Conservation (phyloP, 2,113 vertebrate species). For the Poecilia latipinna region DNA sequence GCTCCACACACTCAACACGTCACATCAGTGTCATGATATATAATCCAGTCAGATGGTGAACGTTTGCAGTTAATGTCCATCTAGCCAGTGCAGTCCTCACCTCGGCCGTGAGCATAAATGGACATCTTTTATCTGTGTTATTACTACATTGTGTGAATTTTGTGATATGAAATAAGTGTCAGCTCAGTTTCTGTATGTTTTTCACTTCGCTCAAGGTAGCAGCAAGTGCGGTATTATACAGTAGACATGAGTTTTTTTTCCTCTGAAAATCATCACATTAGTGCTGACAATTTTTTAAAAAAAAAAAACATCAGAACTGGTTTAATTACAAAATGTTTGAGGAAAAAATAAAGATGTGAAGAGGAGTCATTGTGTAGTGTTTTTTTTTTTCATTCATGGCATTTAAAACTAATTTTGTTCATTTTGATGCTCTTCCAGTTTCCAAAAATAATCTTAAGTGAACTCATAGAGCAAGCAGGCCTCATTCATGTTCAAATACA, state of each 20-base stretch:
- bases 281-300: constrained; percentile 62
- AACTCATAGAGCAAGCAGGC: too few relatives aligned
- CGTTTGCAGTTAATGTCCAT: constrained; percentile 58
- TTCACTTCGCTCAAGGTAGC: constrained; percentile 74
- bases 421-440: too few relatives aligned
- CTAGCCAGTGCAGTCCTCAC: constrained; percentile 71
- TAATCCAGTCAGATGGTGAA: constrained; percentile 62
- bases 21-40: constrained; percentile 57
- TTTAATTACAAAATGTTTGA: constrained; percentile 70
- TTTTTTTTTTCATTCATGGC: neutral
- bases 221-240: constrained; percentile 67
- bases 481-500: too few relatives aligned
- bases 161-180: constrained; percentile 76
- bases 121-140: constrained; percentile 75
- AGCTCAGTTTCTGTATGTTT: constrained; percentile 77
- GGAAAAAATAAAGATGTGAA: constrained; percentile 67
- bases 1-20: constrained; percentile 31
- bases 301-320: constrained; percentile 35
- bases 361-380: constrained; percentile 23
- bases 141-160: constrained; percentile 75
- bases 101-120: constrained; percentile 59
- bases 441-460: too few relatives aligned
- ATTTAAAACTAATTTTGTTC: too few relatives aligned
- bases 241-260: constrained; percentile 71
- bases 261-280: constrained; percentile 68